Percentiles rank a stretch among this genome's conserved stretches.
phyloP scores from a whole-genome alignment of 2,888 invertebrate species.

The Cataglyphis cursor region DNA sequence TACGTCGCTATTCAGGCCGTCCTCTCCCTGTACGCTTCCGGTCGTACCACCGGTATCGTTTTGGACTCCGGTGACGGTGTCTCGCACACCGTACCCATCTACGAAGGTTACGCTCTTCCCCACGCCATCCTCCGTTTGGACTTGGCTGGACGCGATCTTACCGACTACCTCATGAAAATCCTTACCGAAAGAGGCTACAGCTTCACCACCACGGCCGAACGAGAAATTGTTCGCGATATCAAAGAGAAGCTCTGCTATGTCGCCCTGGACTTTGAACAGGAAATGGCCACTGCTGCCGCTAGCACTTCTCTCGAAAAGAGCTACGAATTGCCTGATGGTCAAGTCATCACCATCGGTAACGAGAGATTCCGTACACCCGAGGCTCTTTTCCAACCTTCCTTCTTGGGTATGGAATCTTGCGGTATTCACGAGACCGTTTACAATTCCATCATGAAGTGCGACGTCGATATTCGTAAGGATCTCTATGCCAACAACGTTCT shows the following conservation, averaged over 20 bases:
- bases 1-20: constrained; percentile 94
- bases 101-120: constrained; percentile 95
- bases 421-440: constrained; percentile 97
- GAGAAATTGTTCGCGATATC: constrained; percentile 97
- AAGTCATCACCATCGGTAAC: constrained; percentile 95
- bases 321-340: constrained; percentile 96
- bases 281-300: constrained; percentile 97
- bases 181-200: constrained; percentile 97
- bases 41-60: constrained; percentile 97
- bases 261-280: constrained; percentile 97
- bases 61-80: constrained; percentile 97
- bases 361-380: constrained; percentile 96
- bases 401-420: constrained; percentile 96
- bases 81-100: constrained; percentile 97
- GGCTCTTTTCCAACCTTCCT: constrained; percentile 96
- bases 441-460: constrained; percentile 98
- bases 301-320: constrained; percentile 97
- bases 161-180: constrained; percentile 99
- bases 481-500: constrained; percentile 96
- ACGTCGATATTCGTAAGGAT: constrained; percentile 97
- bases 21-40: constrained; percentile 97
- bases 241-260: constrained; percentile 98
- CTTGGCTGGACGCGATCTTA: constrained; percentile 98
- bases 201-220: constrained; percentile 98
- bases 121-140: constrained; percentile 99